A percentile compares a stretch with the other conserved stretches of the same genome.
Evolutionary conservation across 1,140 invertebrate genomes (phyloP).

Genomic region (Nomia melanderi): DNA sequence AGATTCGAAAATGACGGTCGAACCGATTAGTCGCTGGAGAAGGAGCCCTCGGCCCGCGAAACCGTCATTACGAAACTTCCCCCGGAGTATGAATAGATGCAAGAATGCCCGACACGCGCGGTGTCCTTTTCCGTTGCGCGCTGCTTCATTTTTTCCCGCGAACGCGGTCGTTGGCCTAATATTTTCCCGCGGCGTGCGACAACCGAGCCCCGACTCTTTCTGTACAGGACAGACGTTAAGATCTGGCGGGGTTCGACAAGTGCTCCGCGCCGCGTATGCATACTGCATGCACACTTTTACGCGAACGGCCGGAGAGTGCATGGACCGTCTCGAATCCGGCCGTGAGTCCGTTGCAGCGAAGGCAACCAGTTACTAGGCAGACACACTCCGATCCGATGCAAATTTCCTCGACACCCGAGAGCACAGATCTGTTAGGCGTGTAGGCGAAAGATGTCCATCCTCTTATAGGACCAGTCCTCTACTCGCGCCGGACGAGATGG

Average conservation of each 20-base stretch:
- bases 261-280: conserved; percentile 15
- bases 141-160: too few relatives aligned
- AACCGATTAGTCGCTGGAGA: too few relatives aligned
- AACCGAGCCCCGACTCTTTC: conserved; percentile 16
- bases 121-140: too few relatives aligned
- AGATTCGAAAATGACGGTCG: too few relatives aligned
- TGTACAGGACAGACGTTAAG: conserved; percentile 29
- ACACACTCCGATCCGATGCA: conserved; percentile 60
- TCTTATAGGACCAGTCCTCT: conserved; percentile 63
- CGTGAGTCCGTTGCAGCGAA: conserved; percentile 25
- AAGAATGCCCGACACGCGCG: too few relatives aligned
- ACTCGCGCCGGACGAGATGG: conserved; percentile 18
- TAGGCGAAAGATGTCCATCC: conserved; percentile 71
- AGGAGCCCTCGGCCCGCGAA: too few relatives aligned
- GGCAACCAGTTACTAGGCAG: conserved; percentile 62
- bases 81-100: too few relatives aligned
- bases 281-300: conserved; percentile 6
- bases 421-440: conserved; percentile 59
- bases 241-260: conserved; percentile 32
- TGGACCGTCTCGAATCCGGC: conserved; percentile 34
- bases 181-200: conserved; percentile 21
- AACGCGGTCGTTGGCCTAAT: conserved; percentile 3
- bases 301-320: conserved; percentile 43
- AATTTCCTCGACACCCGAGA: conserved; percentile 62
- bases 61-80: too few relatives aligned